A percentile compares a stretch with the other conserved stretches of the same genome.
Conservation (phyloP, 2,113 vertebrate species). For the Lepus americanus region DNA sequence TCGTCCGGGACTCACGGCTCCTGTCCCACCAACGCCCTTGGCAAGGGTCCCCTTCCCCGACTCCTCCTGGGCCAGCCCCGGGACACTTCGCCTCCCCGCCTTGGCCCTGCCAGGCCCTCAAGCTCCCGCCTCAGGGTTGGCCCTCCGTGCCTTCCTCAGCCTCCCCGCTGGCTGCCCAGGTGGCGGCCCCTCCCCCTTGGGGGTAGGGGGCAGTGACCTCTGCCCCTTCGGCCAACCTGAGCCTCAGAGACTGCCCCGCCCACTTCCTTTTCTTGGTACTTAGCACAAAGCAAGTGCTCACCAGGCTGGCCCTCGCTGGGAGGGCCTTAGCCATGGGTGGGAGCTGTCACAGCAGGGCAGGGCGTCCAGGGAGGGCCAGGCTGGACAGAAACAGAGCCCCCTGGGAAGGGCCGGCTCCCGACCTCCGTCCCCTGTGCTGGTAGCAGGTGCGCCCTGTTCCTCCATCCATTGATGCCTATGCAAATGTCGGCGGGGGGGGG, state of each 20-base stretch:
- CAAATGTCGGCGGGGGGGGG: background rate
- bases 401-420: no score
- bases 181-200: no score
- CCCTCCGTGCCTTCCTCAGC: background rate
- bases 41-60: background rate
- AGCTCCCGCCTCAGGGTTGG: no score
- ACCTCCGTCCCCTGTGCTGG: background rate
- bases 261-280: background rate
- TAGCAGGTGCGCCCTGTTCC: accelerated
- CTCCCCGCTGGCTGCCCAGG: background rate
- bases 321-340: background rate
- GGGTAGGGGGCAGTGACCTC: background rate
- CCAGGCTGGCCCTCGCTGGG: background rate
- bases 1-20: background rate
- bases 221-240: background rate
- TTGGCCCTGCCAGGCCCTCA: background rate
- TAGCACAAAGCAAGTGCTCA: background rate
- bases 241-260: background rate
- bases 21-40: background rate
- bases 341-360: background rate
- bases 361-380: background rate
- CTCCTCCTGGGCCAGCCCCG: background rate
- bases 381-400: background rate
- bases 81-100: background rate
- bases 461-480: background rate